Conservation (phyloP, 2,113 vertebrate species). For the Tringa solitaria region DNA sequence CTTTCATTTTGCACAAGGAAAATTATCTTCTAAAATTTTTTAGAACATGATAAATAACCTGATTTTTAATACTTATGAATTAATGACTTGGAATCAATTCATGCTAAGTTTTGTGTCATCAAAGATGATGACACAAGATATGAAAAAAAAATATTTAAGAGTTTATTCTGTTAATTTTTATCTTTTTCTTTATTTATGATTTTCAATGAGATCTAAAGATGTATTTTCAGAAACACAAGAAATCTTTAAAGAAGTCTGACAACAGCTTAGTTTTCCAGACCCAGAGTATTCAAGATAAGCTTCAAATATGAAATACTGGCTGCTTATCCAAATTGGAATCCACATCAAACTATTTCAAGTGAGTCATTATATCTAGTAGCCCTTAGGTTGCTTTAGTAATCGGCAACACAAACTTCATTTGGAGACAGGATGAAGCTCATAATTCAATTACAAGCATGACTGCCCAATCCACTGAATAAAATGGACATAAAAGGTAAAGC, state of each 20-base stretch:
- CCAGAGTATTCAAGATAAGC: not conserved
- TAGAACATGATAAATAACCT: not conserved
- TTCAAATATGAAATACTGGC: not conserved
- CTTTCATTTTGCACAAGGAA: not conserved
- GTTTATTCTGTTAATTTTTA: not conserved
- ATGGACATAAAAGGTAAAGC: not conserved
- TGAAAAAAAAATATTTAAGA: not conserved
- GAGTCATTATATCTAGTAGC: not conserved
- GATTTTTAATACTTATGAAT: not conserved
- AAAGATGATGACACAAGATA: too few relatives aligned
- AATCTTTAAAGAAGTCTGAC: not conserved
- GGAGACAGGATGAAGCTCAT: not conserved
- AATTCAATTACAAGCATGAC: constrained; percentile 44
- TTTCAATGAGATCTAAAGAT: not conserved
- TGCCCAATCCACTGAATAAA: not conserved
- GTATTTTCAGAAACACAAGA: not conserved
- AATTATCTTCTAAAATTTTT: not conserved
- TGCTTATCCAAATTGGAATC: constrained; percentile 54
- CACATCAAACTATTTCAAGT: not conserved
- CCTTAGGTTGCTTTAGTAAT: not conserved
- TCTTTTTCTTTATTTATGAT: not conserved
- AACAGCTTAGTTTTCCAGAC: not conserved
- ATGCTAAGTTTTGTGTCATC: not conserved
- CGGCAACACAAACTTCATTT: not conserved
- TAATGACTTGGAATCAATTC: not conserved